Evolutionary conservation across 1,140 invertebrate species (phyloP).

Genomic region (Phenacoccus solenopsis): DNA sequence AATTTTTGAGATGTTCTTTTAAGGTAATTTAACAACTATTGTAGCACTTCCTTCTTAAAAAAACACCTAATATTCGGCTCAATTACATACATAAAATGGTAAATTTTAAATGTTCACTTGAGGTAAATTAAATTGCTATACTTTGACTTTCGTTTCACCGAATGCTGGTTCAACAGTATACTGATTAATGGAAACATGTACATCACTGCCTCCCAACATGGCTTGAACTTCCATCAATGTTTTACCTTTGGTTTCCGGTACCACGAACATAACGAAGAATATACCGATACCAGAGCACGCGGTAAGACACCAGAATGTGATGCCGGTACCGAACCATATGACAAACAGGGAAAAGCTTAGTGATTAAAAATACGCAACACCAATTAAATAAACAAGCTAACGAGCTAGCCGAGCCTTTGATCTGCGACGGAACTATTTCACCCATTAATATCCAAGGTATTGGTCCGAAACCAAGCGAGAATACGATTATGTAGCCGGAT

Average conservation of each 20-base stretch:
- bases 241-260: slow-evolving; percentile 86
- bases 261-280: slow-evolving; percentile 58
- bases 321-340: slow-evolving; percentile 40
- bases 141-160: background rate
- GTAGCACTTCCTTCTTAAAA: too few relatives aligned
- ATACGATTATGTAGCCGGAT: slow-evolving; percentile 22
- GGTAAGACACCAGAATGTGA: slow-evolving; percentile 70
- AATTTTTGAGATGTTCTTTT: too few relatives aligned
- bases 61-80: too few relatives aligned
- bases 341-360: slow-evolving; percentile 59
- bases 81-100: too few relatives aligned
- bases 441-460: slow-evolving; percentile 69
- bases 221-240: slow-evolving; percentile 67
- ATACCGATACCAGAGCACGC: slow-evolving; percentile 52
- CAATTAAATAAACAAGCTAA: slow-evolving; percentile 64
- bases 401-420: slow-evolving; percentile 52
- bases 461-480: slow-evolving; percentile 53
- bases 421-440: slow-evolving; percentile 55
- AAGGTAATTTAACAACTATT: too few relatives aligned
- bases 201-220: slow-evolving; percentile 36
- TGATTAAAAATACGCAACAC: slow-evolving; percentile 65
- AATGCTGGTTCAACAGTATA: background rate
- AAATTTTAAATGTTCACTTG: background rate
- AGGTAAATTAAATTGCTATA: slow-evolving; percentile 2
- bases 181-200: background rate